Percentiles rank a stretch among this genome's conserved stretches.
Evolutionary conservation across 2,797 vertebrate genomes (phyloP).

Genomic region (Poeciliopsis turneri): DNA sequence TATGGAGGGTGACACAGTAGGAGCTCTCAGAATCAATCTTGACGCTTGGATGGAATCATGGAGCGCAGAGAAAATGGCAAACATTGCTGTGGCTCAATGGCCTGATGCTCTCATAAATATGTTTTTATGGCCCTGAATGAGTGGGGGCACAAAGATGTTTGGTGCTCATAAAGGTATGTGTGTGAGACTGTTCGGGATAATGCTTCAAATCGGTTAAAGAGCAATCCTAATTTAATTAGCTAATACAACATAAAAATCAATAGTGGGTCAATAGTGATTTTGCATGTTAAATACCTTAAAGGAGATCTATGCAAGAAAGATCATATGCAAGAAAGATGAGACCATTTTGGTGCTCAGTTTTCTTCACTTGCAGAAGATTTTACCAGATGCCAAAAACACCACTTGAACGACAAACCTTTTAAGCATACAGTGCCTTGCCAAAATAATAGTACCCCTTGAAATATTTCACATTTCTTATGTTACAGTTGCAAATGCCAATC

Average conservation of each 20-base stretch:
- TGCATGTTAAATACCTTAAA: slow-evolving; percentile 46
- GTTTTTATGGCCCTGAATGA: slow-evolving; percentile 81
- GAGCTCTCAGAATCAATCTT: slow-evolving; percentile 82
- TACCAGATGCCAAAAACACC: slow-evolving; percentile 44
- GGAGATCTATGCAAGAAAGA: slow-evolving; percentile 51
- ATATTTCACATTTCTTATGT: not conserved
- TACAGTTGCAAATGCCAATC: not conserved
- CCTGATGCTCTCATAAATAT: slow-evolving; percentile 83
- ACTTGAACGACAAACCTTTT: slow-evolving; percentile 63
- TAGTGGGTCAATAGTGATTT: slow-evolving; percentile 65
- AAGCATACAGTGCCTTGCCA: not conserved
- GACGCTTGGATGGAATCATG: slow-evolving; percentile 79
- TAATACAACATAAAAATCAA: slow-evolving; percentile 72
- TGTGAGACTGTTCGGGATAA: slow-evolving; percentile 64
- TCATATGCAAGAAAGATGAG: slow-evolving; percentile 50
- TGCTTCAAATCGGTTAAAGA: slow-evolving; percentile 71
- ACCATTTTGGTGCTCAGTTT: slow-evolving; percentile 38
- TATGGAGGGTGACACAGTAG: slow-evolving; percentile 78
- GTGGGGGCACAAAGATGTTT: slow-evolving; percentile 72
- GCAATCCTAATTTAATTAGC: slow-evolving; percentile 80
- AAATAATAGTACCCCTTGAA: not conserved
- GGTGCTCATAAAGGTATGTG: slow-evolving; percentile 72
- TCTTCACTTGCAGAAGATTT: slow-evolving; percentile 14
- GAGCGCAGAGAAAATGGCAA: slow-evolving; percentile 82
- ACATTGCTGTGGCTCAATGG: slow-evolving; percentile 80